Conservation (phyloP, 2,113 vertebrate genomes). For the Penelope pileata region DNA sequence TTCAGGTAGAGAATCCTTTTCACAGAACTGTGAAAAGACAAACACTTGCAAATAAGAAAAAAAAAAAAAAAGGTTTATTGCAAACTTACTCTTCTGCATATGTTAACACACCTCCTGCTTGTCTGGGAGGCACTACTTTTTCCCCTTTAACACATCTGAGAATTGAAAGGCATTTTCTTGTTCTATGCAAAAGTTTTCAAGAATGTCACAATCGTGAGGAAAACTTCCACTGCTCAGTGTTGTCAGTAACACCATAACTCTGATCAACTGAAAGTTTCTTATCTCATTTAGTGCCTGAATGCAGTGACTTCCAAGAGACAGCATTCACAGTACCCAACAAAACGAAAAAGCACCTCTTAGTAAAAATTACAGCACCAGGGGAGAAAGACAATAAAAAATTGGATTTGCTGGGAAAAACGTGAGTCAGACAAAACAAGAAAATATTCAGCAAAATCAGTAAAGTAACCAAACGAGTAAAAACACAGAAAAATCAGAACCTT, state of each 20-base stretch:
- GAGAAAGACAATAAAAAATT: not conserved
- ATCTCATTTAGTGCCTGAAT: not conserved
- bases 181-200: not conserved
- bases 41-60: not conserved
- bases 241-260: not conserved
- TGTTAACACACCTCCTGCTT: not conserved
- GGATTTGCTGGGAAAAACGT: not conserved
- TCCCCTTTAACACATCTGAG: not conserved
- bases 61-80: not conserved
- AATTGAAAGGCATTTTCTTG: not conserved
- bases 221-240: not conserved
- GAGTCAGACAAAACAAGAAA: not conserved
- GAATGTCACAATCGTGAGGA: not conserved
- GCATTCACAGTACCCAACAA: not conserved
- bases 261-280: not conserved
- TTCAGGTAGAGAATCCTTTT: not conserved
- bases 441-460: not conserved
- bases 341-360: not conserved
- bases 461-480: not conserved
- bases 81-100: not conserved
- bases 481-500: not conserved
- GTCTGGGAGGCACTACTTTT: not conserved
- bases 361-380: not conserved
- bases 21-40: not conserved
- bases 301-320: not conserved